Evolutionary conservation across 1,140 invertebrate species (phyloP).

Genomic region (Drosophila micromelanica): DNA sequence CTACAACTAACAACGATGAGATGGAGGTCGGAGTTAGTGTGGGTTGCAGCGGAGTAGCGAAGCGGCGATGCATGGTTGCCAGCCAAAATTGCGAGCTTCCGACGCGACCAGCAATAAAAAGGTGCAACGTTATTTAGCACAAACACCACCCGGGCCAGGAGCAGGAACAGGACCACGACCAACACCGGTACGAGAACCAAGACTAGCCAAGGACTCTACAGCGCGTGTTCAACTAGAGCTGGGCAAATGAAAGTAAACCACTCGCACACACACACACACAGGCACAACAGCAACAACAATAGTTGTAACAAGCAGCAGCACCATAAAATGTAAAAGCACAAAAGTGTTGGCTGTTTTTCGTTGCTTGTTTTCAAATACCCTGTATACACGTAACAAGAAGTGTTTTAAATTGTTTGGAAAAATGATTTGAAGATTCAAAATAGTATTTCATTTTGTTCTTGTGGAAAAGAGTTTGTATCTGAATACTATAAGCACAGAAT

Average conservation of each 20-base stretch:
- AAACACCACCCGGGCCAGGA: constrained; percentile 63
- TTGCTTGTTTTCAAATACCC: constrained; percentile 34
- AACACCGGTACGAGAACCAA: constrained; percentile 1
- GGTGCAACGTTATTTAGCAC: constrained; percentile 80
- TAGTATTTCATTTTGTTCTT: too few relatives aligned
- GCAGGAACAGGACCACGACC: neutral
- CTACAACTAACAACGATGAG: constrained; percentile 62
- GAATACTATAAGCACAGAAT: too few relatives aligned
- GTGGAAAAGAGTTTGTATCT: too few relatives aligned
- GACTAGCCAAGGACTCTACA: constrained; percentile 56
- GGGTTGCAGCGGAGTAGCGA: constrained; percentile 24
- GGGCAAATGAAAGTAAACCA: constrained; percentile 75
- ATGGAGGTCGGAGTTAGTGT: neutral
- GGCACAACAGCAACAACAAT: constrained; percentile 39
- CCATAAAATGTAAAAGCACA: constrained; percentile 78
- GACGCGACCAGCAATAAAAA: constrained; percentile 78
- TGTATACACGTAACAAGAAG: neutral
- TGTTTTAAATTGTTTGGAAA: neutral
- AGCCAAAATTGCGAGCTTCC: constrained; percentile 75
- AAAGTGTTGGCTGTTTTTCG: constrained; percentile 65
- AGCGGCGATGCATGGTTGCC: constrained; percentile 37
- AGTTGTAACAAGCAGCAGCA: constrained; percentile 68
- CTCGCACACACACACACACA: constrained; percentile 33
- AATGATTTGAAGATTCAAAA: too few relatives aligned
- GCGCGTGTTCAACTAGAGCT: constrained; percentile 76